A percentile compares a stretch with the other conserved stretches of the same genome.
These are phyloP conservation scores for Callionymus lyra DNA, from an alignment of 2,113 vertebrate genomes.

Conservation along the genomic window DNA sequence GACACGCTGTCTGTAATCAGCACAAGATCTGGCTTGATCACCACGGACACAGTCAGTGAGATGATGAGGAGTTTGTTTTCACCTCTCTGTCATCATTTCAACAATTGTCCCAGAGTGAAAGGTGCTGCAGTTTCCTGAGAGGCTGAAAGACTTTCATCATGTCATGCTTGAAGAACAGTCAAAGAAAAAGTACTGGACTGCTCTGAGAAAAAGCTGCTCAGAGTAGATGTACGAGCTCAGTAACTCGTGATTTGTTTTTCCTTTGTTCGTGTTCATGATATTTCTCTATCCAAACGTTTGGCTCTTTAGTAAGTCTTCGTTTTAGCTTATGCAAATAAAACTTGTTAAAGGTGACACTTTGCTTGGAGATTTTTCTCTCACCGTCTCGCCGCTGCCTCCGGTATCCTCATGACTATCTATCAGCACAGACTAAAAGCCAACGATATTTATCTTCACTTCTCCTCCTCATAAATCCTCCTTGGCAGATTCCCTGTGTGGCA, in stretches of 20 bases:
- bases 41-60: conserved; percentile 3
- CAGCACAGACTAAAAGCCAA: conserved; percentile 48
- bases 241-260: no score
- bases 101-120: conserved; percentile 22
- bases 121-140: conserved; percentile 13
- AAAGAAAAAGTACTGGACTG: conserved; percentile 1
- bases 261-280: no score
- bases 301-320: no score
- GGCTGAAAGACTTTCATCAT: conserved; percentile 25
- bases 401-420: conserved; percentile 46
- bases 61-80: conserved; percentile 17
- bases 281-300: no score
- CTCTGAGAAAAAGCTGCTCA: conserved; percentile 4
- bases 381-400: neutral
- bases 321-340: no score
- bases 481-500: no score
- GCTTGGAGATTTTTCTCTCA: conserved; percentile 14
- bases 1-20: conserved; percentile 6
- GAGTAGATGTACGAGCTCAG: neutral
- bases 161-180: conserved; percentile 2
- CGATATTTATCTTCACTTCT: conserved; percentile 26
- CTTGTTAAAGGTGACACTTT: conserved; percentile 33
- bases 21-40: conserved; percentile 6
- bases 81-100: conserved; percentile 26
- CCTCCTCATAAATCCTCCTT: conserved; percentile 22